Conservation (phyloP, 2,888 invertebrate genomes). For the Villa cingulata region DNA sequence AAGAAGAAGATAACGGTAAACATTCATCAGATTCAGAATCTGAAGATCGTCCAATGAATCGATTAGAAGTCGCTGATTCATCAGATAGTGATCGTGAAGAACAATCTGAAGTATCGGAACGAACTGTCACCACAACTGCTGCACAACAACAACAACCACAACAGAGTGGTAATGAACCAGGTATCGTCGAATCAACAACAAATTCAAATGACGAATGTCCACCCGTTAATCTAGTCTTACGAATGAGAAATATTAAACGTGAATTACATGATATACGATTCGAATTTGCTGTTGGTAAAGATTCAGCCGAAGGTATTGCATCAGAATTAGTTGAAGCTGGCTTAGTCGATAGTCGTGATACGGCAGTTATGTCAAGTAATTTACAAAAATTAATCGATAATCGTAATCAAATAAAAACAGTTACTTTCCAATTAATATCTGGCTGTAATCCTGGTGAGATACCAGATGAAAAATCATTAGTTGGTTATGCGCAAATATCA, state of each 20-base stretch:
- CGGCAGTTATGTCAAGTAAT: conserved; percentile 82
- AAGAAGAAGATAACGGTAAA: conserved; percentile 63
- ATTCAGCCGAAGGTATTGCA: conserved; percentile 85
- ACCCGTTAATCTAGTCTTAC: conserved; percentile 67
- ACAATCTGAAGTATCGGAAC: conserved; percentile 33
- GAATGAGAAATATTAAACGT: conserved; percentile 77
- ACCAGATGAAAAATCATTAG: conserved; percentile 85
- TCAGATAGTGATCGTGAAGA: conserved; percentile 45
- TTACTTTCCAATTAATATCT: conserved; percentile 77
- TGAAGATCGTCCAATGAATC: conserved; percentile 47
- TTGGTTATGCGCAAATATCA: conserved; percentile 96
- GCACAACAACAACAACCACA: neutral
- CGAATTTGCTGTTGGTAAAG: conserved; percentile 83
- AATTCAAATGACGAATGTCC: conserved; percentile 38
- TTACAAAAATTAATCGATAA: conserved; percentile 79
- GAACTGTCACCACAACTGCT: conserved; percentile 35
- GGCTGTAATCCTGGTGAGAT: conserved; percentile 60
- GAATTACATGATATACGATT: conserved; percentile 97
- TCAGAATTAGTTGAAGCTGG: conserved; percentile 90
- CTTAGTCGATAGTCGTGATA: conserved; percentile 81
- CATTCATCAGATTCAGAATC: conserved; percentile 42
- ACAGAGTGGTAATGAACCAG: neutral
- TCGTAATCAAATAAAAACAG: conserved; percentile 49
- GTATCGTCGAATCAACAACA: neutral
- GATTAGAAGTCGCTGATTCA: conserved; percentile 44